Conservation (phyloP, 2,797 vertebrate species). For the Chaetodon trifasciatus region DNA sequence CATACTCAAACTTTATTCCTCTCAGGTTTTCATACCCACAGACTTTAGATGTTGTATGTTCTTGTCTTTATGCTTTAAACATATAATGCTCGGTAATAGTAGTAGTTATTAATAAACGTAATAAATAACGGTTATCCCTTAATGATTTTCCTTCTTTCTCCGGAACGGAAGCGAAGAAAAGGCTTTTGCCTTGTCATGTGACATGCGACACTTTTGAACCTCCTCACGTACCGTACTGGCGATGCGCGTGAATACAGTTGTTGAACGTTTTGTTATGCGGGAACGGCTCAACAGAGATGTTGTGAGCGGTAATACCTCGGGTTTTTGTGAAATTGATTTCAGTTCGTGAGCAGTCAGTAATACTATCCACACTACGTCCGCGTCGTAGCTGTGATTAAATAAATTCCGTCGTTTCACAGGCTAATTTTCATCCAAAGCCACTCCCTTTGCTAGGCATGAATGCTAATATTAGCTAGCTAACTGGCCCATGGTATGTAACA, state of each 20-base stretch:
- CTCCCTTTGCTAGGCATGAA: background rate
- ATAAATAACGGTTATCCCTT: no score
- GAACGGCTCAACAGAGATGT: background rate
- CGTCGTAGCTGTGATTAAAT: background rate
- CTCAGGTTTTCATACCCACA: background rate
- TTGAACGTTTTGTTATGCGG: no score
- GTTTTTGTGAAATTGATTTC: background rate
- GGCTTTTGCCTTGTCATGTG: background rate
- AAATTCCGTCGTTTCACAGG: background rate
- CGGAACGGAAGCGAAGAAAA: background rate
- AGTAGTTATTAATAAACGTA: background rate
- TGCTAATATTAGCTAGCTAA: constrained; percentile 61
- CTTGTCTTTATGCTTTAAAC: background rate
- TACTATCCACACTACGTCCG: rapidly evolving
- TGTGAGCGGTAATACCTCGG: rapidly evolving
- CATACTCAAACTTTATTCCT: background rate
- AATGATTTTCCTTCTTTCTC: background rate
- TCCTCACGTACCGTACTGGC: constrained; percentile 44
- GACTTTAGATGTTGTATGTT: background rate
- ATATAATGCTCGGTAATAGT: no score
- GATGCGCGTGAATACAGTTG: no score
- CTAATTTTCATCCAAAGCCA: background rate
- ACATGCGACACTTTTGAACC: background rate
- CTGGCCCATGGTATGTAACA: background rate
- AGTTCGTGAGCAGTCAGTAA: rapidly evolving